Evolutionary conservation across 1,140 invertebrate species (phyloP).

Genomic region (Phymastichus coffea): DNA sequence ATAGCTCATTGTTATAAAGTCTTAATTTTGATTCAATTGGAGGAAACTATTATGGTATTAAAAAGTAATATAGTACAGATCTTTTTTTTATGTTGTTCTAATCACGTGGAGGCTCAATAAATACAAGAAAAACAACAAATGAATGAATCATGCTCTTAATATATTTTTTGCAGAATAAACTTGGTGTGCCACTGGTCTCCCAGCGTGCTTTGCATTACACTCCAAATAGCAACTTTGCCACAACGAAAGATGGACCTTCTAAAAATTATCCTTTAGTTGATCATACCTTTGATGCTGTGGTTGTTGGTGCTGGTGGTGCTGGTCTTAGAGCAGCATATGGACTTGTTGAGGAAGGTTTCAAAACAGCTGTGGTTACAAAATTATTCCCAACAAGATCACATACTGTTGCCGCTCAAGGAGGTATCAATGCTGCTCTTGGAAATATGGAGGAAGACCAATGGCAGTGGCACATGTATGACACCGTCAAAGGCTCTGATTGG

Average conservation of each 20-base stretch:
- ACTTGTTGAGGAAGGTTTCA: conserved; percentile 92
- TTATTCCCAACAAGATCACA: conserved; percentile 96
- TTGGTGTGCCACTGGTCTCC: conserved; percentile 40
- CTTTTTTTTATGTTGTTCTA: no score
- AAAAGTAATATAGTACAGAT: no score
- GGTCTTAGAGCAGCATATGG: conserved; percentile 95
- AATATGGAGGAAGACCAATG: conserved; percentile 88
- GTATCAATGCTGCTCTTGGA: conserved; percentile 90
- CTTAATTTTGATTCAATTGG: no score
- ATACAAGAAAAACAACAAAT: no score
- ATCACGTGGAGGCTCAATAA: no score
- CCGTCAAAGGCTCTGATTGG: conserved; percentile 99
- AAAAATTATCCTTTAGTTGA: conserved; percentile 84
- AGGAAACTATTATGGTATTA: no score
- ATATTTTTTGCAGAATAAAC: conserved; percentile 47
- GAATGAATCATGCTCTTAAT: no score
- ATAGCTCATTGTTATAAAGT: no score
- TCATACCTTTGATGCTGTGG: conserved; percentile 95
- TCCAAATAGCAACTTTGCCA: conserved; percentile 44
- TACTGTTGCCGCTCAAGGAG: conserved; percentile 97
- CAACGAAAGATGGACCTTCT: conserved; percentile 44
- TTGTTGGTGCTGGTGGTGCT: conserved; percentile 97
- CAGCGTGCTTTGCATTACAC: conserved; percentile 48
- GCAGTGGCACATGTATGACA: conserved; percentile 98
- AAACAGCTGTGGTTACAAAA: conserved; percentile 97